Conservation (phyloP, 2,113 vertebrate genomes). For the Pteronura brasiliensis region DNA sequence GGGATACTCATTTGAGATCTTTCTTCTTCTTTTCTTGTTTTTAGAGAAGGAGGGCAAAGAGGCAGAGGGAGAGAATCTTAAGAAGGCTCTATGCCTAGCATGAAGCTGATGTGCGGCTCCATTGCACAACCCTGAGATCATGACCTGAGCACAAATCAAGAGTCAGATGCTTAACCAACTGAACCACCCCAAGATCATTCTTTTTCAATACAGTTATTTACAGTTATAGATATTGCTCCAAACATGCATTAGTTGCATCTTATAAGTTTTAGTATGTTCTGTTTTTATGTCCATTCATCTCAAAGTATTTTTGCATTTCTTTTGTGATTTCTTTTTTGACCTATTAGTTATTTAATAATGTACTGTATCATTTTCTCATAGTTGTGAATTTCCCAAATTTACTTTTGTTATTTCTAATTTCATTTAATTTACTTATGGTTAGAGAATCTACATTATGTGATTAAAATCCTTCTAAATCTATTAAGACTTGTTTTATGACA, state of each 20-base stretch:
- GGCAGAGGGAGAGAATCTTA: neutral
- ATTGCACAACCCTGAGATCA: neutral
- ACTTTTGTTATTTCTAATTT: neutral
- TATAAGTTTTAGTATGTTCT: neutral
- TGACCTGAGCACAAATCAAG: neutral
- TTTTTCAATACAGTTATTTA: neutral
- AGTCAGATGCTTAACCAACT: neutral
- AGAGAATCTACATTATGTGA: neutral
- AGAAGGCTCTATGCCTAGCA: neutral
- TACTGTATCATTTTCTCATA: neutral
- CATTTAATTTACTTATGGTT: neutral
- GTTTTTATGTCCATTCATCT: neutral
- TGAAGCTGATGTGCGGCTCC: neutral
- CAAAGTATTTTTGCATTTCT: neutral
- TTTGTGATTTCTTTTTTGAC: neutral
- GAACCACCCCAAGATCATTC: neutral
- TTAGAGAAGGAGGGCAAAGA: neutral
- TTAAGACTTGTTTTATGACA: neutral
- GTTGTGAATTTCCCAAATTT: neutral
- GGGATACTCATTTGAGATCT: neutral
- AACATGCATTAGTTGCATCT: neutral
- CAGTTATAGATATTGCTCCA: neutral
- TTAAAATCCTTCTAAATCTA: neutral
- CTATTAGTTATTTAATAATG: neutral
- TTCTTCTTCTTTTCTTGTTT: neutral